phyloP scores from a whole-genome alignment of 2,888 invertebrate species.

The Saturnia pavonia region DNA sequence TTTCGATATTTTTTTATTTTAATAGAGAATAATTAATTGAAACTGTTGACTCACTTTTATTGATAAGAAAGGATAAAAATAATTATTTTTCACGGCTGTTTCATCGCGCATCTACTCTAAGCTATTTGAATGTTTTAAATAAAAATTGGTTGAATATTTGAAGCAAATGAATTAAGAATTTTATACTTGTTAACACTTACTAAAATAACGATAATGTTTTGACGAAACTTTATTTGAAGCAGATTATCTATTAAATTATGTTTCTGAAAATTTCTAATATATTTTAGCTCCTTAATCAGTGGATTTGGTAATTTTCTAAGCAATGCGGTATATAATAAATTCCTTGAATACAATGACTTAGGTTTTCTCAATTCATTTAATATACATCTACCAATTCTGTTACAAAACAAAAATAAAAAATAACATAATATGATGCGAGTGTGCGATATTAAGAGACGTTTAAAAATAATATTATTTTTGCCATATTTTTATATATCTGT shows the following conservation, averaged over 20 bases:
- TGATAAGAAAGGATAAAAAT: conserved; percentile 40
- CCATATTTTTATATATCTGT: conserved; percentile 69
- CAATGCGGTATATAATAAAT: not conserved
- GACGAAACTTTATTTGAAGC: not conserved
- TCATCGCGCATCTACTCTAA: conserved; percentile 28
- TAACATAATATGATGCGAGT: not conserved
- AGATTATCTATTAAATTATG: not conserved
- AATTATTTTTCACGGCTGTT: conserved; percentile 21
- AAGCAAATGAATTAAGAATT: not conserved
- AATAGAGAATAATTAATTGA: conserved; percentile 36
- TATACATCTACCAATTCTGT: not conserved
- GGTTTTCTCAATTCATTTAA: not conserved
- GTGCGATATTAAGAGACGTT: conserved; percentile 33
- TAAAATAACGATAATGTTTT: not conserved
- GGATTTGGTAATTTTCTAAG: not conserved
- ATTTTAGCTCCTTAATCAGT: not conserved
- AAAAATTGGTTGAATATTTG: not conserved
- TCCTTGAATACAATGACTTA: not conserved
- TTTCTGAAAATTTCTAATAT: not conserved
- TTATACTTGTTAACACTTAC: not conserved
- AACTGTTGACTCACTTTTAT: conserved; percentile 36
- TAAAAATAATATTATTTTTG: conserved; percentile 49
- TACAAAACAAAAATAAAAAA: not conserved
- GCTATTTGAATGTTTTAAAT: not conserved
- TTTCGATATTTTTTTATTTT: conserved; percentile 64